A percentile compares a stretch with the other conserved stretches of the same genome.
These are phyloP conservation scores for Zele albiditarsus DNA, from an alignment of 2,888 invertebrate genomes.

Conservation along the genomic window DNA sequence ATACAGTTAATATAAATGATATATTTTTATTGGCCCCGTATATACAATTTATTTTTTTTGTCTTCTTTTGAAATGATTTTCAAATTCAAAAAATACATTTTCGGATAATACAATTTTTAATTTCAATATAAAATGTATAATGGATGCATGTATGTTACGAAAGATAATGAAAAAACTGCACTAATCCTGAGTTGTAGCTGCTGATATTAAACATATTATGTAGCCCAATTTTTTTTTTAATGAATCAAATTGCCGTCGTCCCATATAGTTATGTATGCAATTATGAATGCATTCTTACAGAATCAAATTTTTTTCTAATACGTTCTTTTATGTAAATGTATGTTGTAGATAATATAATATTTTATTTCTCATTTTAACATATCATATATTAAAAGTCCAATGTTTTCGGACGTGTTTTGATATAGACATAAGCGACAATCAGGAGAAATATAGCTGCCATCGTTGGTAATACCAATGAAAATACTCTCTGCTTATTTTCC, in stretches of 20 bases:
- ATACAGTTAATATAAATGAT: background rate
- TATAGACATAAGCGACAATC: slow-evolving; percentile 84
- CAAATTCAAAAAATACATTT: background rate
- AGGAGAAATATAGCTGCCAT: slow-evolving; percentile 81
- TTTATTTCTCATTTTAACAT: slow-evolving; percentile 26
- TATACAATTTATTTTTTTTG: background rate
- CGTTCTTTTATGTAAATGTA: background rate
- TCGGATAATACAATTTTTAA: too few relatives aligned
- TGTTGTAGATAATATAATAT: background rate
- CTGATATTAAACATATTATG: too few relatives aligned
- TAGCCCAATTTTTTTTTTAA: too few relatives aligned
- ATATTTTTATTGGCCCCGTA: background rate
- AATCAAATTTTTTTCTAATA: background rate
- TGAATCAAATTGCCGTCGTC: too few relatives aligned
- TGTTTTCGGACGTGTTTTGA: slow-evolving; percentile 82
- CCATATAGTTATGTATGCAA: background rate
- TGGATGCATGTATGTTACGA: background rate
- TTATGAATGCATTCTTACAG: background rate
- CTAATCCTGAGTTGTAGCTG: too few relatives aligned
- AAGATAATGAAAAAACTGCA: too few relatives aligned
- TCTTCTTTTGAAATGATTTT: background rate
- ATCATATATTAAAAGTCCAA: slow-evolving; percentile 63
- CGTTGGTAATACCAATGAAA: slow-evolving; percentile 85
- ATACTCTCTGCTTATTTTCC: slow-evolving; percentile 85
- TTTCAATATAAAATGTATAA: background rate